Conservation (phyloP, 2,888 invertebrate species). For the Scaeva pyrastri region DNA sequence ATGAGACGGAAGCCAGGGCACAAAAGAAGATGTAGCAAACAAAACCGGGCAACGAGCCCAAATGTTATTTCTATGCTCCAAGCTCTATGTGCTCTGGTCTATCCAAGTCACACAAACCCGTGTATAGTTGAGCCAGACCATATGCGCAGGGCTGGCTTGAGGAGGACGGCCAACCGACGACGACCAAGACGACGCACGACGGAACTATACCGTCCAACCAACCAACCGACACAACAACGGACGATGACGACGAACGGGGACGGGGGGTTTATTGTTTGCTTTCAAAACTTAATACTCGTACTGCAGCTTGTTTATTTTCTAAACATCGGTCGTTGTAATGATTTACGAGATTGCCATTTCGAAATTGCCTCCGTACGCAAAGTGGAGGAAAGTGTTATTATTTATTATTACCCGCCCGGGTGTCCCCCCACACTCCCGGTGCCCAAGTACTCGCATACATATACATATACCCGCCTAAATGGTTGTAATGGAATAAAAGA, state of each 20-base stretch:
- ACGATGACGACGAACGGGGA: background rate
- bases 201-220: no score
- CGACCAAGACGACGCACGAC: no score
- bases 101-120: background rate
- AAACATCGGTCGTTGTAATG: constrained; percentile 59
- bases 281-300: constrained; percentile 62
- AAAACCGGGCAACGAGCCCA: constrained; percentile 65
- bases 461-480: constrained; percentile 29
- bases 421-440: background rate
- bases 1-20: constrained; percentile 13
- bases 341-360: constrained; percentile 67
- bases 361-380: constrained; percentile 53
- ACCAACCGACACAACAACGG: no score
- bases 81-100: constrained; percentile 4
- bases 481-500: constrained; percentile 35
- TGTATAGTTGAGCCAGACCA: background rate
- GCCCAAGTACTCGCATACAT: background rate
- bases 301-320: constrained; percentile 71
- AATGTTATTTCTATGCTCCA: constrained; percentile 52
- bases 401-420: constrained; percentile 21
- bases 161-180: no score
- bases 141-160: constrained; percentile 7
- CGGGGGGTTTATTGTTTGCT: constrained; percentile 49
- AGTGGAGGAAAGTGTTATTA: constrained; percentile 42
- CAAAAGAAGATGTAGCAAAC: constrained; percentile 64